Conservation (phyloP, 2,888 invertebrate genomes). For the Agriopis aurantiaria region DNA sequence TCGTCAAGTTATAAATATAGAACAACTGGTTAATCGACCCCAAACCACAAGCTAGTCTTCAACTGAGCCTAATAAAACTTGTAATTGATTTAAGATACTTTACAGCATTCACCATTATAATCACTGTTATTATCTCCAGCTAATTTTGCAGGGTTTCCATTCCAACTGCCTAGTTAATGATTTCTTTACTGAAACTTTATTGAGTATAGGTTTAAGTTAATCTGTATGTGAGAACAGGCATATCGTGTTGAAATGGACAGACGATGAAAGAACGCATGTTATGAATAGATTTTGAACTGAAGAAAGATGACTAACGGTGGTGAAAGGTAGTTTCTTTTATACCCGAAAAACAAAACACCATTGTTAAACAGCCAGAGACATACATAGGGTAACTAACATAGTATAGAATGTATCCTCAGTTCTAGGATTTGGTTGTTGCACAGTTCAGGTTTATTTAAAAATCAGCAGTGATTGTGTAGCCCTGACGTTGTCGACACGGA, state of each 20-base stretch:
- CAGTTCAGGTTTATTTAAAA: not conserved
- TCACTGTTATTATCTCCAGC: no score
- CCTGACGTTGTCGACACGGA: constrained; percentile 41
- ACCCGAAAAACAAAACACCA: not conserved
- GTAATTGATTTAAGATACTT: no score
- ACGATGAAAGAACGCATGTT: not conserved
- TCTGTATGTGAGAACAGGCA: no score
- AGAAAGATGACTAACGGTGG: not conserved
- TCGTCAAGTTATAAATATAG: not conserved
- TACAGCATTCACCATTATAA: no score
- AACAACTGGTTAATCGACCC: not conserved
- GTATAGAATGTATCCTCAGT: not conserved
- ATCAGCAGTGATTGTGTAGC: not conserved
- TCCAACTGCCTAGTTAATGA: no score
- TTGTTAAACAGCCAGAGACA: not conserved
- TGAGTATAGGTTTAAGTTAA: no score
- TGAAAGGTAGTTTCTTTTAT: not conserved
- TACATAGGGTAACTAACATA: not conserved
- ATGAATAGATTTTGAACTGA: not conserved
- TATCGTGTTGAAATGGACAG: not conserved
- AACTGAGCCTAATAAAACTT: no score
- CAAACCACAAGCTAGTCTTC: no score
- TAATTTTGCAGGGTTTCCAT: no score
- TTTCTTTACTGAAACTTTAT: no score
- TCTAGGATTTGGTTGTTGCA: not conserved